Percentiles rank a stretch among this genome's conserved stretches.
These are phyloP conservation scores for Aporophyla lueneburgensis DNA, from an alignment of 2,888 invertebrate genomes.

Conservation along the genomic window DNA sequence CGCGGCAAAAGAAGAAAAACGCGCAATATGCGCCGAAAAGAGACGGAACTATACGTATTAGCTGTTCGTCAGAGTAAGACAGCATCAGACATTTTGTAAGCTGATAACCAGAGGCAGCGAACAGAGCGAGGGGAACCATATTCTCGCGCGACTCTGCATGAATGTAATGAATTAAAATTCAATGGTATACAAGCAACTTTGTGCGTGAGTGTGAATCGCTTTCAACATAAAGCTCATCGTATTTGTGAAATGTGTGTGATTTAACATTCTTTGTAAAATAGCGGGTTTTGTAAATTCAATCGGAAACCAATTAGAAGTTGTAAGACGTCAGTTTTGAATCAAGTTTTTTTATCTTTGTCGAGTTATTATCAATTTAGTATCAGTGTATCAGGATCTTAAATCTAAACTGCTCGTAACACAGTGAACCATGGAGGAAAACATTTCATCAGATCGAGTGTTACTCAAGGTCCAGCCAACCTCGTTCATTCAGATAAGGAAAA, in stretches of 20 bases:
- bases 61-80: conserved; percentile 82
- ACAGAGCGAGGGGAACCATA: conserved; percentile 90
- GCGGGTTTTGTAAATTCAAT: conserved; percentile 51
- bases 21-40: conserved; percentile 88
- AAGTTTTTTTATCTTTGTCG: conserved; percentile 4
- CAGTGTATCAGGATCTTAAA: conserved; percentile 38
- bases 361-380: conserved; percentile 38
- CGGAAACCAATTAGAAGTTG: conserved; percentile 72
- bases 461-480: conserved; percentile 82
- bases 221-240: conserved; percentile 76
- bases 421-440: conserved; percentile 78
- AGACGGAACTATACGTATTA: conserved; percentile 84
- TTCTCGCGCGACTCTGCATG: conserved; percentile 89
- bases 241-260: conserved; percentile 58
- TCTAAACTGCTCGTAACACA: conserved; percentile 69
- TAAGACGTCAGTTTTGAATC: conserved; percentile 24
- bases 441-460: conserved; percentile 76
- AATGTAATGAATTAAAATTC: conserved; percentile 90
- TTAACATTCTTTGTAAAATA: conserved; percentile 52
- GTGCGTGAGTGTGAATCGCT: conserved; percentile 80
- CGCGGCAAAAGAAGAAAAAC: conserved; percentile 91
- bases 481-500: conserved; percentile 77
- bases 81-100: conserved; percentile 89
- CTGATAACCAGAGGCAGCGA: conserved; percentile 90
- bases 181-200: conserved; percentile 82